Percentiles rank a stretch among this genome's conserved stretches.
Conservation (phyloP, 2,797 vertebrate species). For the Hydrocynus forskahlii region DNA sequence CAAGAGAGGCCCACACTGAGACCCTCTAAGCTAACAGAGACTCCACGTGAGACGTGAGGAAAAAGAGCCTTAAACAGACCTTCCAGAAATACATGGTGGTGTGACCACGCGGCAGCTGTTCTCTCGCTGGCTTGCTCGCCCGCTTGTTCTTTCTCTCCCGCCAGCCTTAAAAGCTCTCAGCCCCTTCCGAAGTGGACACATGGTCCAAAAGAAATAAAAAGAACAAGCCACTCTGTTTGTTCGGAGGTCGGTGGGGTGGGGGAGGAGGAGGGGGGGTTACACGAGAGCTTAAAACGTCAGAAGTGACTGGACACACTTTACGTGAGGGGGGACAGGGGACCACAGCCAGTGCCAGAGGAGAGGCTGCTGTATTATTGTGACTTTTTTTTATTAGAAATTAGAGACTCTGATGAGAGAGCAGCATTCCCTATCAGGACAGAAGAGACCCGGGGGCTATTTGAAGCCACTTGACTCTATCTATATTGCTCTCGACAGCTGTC, state of each 20-base stretch:
- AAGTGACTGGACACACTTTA: conserved; percentile 35
- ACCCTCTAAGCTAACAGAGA: conserved; percentile 31
- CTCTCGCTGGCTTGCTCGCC: conserved; percentile 7
- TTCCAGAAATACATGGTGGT: conserved; percentile 51
- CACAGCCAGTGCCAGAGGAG: conserved; percentile 19
- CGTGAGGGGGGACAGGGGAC: conserved; percentile 10
- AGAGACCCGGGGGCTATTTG: conserved; percentile 79
- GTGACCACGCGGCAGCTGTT: conserved; percentile 54
- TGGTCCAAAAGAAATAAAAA: conserved; percentile 35
- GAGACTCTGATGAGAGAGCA: conserved; percentile 51
- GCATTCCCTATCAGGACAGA: conserved; percentile 68
- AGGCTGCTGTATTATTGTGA: conserved; percentile 29
- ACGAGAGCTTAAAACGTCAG: conserved; percentile 29
- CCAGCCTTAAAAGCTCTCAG: conserved; percentile 11
- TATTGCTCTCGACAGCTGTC: conserved; percentile 91
- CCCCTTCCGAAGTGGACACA: conserved; percentile 35
- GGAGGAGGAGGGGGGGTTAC: conserved; percentile 1
- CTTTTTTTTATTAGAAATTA: conserved; percentile 40
- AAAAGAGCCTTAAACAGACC: conserved; percentile 11
- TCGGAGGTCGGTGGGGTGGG: neutral
- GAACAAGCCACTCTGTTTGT: conserved; percentile 20
- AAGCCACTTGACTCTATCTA: conserved; percentile 84
- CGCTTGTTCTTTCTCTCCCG: conserved; percentile 5
- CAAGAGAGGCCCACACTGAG: conserved; percentile 26
- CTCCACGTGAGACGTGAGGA: conserved; percentile 20